phyloP scores from a whole-genome alignment of 2,888 invertebrate genomes.

The Eulithis prunata region DNA sequence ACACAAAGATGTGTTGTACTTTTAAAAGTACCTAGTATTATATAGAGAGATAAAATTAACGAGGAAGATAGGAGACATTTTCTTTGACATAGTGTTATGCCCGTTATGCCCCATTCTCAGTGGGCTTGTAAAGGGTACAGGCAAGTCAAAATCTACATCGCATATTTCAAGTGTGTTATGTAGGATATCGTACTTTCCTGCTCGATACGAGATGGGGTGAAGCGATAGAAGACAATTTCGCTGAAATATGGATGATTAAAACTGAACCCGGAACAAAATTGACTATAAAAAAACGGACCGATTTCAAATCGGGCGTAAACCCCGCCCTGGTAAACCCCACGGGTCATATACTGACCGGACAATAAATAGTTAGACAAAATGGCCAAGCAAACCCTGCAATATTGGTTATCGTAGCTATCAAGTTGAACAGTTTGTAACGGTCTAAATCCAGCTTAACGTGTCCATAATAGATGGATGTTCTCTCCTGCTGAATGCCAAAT shows the following conservation, averaged over 20 bases:
- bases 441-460: constrained; percentile 44
- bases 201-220: constrained; percentile 30
- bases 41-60: neutral
- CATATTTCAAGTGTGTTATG: constrained; percentile 28
- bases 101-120: neutral
- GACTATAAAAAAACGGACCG: constrained; percentile 20
- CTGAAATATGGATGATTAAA: constrained; percentile 31
- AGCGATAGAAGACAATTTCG: constrained; percentile 21
- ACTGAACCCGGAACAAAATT: constrained; percentile 16
- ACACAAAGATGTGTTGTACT: neutral
- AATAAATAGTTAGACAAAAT: constrained; percentile 36
- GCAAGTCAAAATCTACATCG: constrained; percentile 17
- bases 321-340: constrained; percentile 16
- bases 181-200: constrained; percentile 10
- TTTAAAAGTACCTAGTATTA: neutral
- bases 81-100: neutral
- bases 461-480: constrained; percentile 49
- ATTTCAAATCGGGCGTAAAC: constrained; percentile 34
- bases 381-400: constrained; percentile 27
- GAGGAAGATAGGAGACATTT: neutral
- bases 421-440: constrained; percentile 40
- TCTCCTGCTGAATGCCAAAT: constrained; percentile 42
- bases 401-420: constrained; percentile 36
- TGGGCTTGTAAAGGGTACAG: neutral
- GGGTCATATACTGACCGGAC: constrained; percentile 25